phyloP scores from a whole-genome alignment of 2,113 vertebrate genomes.

The Cyprinodon brontotheroides region DNA sequence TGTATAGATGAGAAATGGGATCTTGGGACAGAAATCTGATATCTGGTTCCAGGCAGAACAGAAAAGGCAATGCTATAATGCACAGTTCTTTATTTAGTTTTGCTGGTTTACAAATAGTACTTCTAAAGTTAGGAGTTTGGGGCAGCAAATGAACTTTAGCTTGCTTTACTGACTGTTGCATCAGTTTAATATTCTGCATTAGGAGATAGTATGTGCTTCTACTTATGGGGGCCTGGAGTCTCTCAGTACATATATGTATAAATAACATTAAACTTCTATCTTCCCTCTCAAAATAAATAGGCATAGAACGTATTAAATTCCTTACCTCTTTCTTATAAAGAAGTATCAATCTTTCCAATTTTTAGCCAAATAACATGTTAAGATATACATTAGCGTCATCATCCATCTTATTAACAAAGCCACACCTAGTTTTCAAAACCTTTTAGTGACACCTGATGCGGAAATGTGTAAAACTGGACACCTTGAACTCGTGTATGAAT shows the following conservation, averaged over 20 bases:
- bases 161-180: slow-evolving; percentile 74
- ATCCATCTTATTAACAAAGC: slow-evolving; percentile 17
- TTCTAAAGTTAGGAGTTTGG: slow-evolving; percentile 46
- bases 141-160: slow-evolving; percentile 42
- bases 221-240: slow-evolving; percentile 31
- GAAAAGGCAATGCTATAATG: slow-evolving; percentile 75
- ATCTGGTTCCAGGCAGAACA: slow-evolving; percentile 64
- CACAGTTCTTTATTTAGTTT: slow-evolving; percentile 78
- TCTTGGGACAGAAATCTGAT: slow-evolving; percentile 73
- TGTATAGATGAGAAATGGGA: slow-evolving; percentile 67
- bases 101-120: slow-evolving; percentile 48
- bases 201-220: slow-evolving; percentile 29
- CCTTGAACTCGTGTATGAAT: slow-evolving; percentile 31
- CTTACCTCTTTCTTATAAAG: slow-evolving; percentile 1
- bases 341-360: background rate
- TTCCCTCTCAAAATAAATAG: background rate
- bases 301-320: background rate
- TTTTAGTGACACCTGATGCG: slow-evolving; percentile 57
- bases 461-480: slow-evolving; percentile 64
- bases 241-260: slow-evolving; percentile 38
- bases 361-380: slow-evolving; percentile 1
- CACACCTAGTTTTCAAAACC: slow-evolving; percentile 29
- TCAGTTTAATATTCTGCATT: slow-evolving; percentile 65
- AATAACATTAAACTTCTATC: slow-evolving; percentile 27
- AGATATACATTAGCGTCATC: background rate